Percentiles rank a stretch among this genome's conserved stretches.
phyloP scores from a whole-genome alignment of 2,113 vertebrate species.

The Rhea americana region DNA sequence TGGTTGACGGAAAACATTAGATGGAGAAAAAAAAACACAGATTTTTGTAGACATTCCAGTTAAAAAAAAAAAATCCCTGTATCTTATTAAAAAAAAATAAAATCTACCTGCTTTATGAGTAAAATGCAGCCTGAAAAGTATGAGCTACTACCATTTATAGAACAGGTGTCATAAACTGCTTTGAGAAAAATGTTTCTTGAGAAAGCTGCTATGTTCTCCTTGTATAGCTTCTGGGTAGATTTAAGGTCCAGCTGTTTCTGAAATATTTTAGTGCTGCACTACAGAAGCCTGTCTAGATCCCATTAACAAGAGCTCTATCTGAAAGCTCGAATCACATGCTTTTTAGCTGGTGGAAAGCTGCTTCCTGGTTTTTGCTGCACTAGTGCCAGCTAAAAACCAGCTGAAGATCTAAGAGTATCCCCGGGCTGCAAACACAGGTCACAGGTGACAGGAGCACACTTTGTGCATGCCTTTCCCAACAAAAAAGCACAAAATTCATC shows the following conservation, averaged over 20 bases:
- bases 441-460: neutral
- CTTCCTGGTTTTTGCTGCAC: neutral
- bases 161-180: slow-evolving; percentile 14
- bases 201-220: neutral
- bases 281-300: neutral
- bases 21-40: neutral
- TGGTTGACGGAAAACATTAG: neutral
- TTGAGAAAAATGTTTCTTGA: neutral
- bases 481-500: neutral
- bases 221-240: neutral
- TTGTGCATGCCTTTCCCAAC: neutral
- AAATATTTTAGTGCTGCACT: neutral
- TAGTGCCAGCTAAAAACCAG: neutral
- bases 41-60: neutral
- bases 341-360: neutral
- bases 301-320: neutral
- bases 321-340: neutral
- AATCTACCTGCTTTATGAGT: neutral
- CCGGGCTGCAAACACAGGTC: neutral
- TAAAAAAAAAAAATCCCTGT: neutral
- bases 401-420: neutral
- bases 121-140: neutral
- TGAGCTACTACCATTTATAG: neutral
- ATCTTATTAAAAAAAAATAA: neutral
- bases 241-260: slow-evolving; percentile 31